Evolutionary conservation across 2,888 invertebrate species (phyloP), one percentile per base, ranked within the genome.

Genomic region (Heliconius erato): DNA sequence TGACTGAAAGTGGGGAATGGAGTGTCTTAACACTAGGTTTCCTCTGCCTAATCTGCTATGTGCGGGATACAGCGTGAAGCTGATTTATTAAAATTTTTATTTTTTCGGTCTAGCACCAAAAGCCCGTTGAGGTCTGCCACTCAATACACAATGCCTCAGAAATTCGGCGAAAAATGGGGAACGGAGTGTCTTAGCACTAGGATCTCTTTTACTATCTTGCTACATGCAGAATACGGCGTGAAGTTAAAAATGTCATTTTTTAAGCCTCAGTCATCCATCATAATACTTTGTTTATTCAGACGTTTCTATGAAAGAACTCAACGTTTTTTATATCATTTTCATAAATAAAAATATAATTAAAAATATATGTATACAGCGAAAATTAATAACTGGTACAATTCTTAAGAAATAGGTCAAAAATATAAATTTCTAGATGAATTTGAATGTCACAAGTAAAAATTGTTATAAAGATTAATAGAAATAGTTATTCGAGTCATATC

Each of bases 401-500:
- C 16, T 72, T 16, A n/a, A 44, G 72, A 72, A 72, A 44, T 72
- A 9, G 72, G 72, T 72, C 44, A 72, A 26, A 72, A 26, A 49
- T 49, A 26, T 26, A 14, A 72, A 44, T 26, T 49, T 72, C 72
- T 49, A 9, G 19, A 76, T 63, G 14, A 3, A 63, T 76, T n/a
- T 35, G 7, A 78, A 78, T 26, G 67, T 67, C 28, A 78, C 16
- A 65, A 40, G 5, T 49, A 77, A 44, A 28, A 28, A 23, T 40
- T 40, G 1, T 44, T 7, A 26, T 19, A 49, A 67, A 78, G 44
- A 78, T 76, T 35, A 74, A 63, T 63, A 76, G 59, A 35, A 40
- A 76, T 26, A 76, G 35, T 76, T 40, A 76, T 76, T 63, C 16
- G 63, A 63, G 76, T 76, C 63, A 14, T 16, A 76, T 76, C 76